Base-by-base conservation (phyloP, 2,113 vertebrate genomes). In the Pycnonotus jocosus region DNA sequence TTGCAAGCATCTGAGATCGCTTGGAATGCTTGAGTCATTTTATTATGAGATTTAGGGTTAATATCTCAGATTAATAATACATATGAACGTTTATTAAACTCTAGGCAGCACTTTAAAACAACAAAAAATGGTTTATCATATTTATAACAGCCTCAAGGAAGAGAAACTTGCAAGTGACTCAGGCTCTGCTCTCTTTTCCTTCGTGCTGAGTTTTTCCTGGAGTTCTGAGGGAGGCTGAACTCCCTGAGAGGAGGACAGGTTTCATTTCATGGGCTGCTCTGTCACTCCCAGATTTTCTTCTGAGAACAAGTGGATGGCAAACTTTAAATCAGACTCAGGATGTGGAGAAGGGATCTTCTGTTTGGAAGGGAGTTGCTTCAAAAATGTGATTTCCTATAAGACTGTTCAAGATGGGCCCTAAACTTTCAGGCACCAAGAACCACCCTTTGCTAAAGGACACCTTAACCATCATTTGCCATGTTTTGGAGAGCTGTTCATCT, bases 1-100 rank as follows among this genome's bases (percentile, higher is more conserved):
- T 96, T 94, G 68, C 81, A 94, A 92, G 88, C 72, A 79, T 71
- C 73, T 62, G 94, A 96, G 92, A 93, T 92, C 37, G 27, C 56
- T 94, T 94, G 92, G 66, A 82, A 77, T 88, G 93, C 74, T 76
- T 73, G 93, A 95, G 78, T 95, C 82, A 90, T 88, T 93, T 97
- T 93, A 93, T 95, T 95, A 51, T 60, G 77, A 54, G 79, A 81
- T 83, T 77, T 91, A 64, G 70, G 44, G 83, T 95, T 96, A 97
- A 93, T 94, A 93, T 91, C 83, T 42, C 66, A 76, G 71, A 91
- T 90, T 95, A 88, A 90, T 97, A 97, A 91, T 93, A 92, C 73
- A 89, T 88, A 53, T 64, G 54, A 95, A 19, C 53, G 66, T 93
- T 91, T 94, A 88, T 96, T 88, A 96, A 95, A 96, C 93, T 96